Conservation (phyloP, 2,797 vertebrate species). For the Fundulus diaphanus region DNA sequence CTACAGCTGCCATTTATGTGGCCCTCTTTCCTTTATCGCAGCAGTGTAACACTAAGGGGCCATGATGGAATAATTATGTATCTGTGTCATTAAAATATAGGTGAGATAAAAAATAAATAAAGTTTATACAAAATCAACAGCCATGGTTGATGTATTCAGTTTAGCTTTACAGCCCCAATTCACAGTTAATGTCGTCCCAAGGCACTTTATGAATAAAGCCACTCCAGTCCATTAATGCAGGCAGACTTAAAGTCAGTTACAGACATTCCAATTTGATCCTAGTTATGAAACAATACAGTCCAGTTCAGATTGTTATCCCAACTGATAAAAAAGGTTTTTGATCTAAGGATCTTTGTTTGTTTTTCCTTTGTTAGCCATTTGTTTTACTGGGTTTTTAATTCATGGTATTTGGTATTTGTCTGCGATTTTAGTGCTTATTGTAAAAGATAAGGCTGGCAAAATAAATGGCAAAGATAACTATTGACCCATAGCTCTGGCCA, state of each 20-base stretch:
- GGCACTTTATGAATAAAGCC: background rate
- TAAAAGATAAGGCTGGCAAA: too few species aligned
- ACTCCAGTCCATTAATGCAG: background rate
- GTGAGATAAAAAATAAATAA: background rate
- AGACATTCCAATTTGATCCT: background rate
- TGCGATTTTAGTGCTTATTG: too few species aligned
- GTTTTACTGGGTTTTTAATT: too few species aligned
- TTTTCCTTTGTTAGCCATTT: too few species aligned
- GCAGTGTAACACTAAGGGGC: background rate
- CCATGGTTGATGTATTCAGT: background rate
- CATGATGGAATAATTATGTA: background rate
- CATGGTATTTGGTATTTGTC: too few species aligned
- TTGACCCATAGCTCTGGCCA: too few species aligned
- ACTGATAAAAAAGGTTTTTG: background rate
- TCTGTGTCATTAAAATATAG: background rate
- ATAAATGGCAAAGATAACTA: too few species aligned
- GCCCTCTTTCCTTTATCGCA: background rate
- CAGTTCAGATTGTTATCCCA: background rate
- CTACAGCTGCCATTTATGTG: slow-evolving; percentile 10
- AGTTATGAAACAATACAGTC: background rate
- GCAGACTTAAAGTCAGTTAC: background rate
- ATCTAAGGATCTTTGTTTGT: background rate
- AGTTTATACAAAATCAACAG: background rate
- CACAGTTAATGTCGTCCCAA: too few species aligned
- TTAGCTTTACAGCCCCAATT: background rate